Conservation (phyloP, 2,797 vertebrate species). For the Petrocephalus schoutedeni region DNA sequence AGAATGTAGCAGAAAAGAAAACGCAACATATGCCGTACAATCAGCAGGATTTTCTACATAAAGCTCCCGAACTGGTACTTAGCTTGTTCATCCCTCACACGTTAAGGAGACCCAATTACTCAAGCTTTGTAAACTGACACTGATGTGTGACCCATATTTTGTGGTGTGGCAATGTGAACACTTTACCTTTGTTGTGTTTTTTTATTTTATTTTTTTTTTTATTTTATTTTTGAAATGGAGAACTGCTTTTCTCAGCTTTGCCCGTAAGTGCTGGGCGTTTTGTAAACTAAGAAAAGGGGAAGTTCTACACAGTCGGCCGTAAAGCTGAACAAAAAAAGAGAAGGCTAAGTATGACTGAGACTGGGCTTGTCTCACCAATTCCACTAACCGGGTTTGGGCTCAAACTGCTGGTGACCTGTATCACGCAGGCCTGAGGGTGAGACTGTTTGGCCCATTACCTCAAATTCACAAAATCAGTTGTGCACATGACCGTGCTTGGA, state of each 20-base stretch:
- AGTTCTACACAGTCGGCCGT: not conserved
- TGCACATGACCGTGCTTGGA: not conserved
- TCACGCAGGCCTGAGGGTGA: not conserved
- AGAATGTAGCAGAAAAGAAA: not conserved
- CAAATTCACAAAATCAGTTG: not conserved
- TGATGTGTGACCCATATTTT: slow-evolving; percentile 1
- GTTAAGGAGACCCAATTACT: not conserved
- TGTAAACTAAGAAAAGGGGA: not conserved
- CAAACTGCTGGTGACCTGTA: not conserved
- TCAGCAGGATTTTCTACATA: not conserved
- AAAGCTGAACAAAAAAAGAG: not conserved
- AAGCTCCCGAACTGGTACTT: not conserved
- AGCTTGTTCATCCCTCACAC: not conserved
- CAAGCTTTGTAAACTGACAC: not conserved
- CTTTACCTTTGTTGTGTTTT: not conserved
- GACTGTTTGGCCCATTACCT: not conserved
- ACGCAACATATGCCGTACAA: not conserved
- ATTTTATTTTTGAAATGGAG: not conserved
- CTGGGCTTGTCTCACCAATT: not conserved
- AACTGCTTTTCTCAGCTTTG: not conserved
- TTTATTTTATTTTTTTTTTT: not conserved
- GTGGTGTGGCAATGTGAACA: not conserved
- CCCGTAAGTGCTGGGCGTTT: not conserved
- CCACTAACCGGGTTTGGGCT: not conserved
- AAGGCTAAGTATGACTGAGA: not conserved